These are phyloP conservation scores for Petrolisthes cinctipes DNA, from an alignment of 2,888 invertebrate genomes.

Conservation along the genomic window DNA sequence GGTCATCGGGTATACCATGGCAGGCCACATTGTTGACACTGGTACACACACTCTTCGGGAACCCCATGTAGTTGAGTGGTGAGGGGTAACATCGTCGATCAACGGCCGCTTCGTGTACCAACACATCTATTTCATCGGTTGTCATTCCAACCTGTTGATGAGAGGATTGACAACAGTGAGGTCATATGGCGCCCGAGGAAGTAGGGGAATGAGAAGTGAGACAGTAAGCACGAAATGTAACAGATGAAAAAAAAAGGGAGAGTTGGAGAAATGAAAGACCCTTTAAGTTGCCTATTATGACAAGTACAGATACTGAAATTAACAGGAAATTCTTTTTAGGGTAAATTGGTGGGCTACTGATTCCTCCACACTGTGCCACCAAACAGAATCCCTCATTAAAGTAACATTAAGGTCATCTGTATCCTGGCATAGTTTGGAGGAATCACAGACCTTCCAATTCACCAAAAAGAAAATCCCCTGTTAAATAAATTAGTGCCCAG, in stretches of 20 bases:
- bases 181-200: not conserved
- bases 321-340: no score
- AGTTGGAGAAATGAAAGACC: not conserved
- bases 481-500: no score
- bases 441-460: no score
- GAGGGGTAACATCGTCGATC: constrained; percentile 87
- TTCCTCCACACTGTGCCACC: no score
- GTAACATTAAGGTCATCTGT: no score
- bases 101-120: constrained; percentile 80
- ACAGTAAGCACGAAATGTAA: not conserved
- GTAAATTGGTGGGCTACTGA: no score
- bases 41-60: constrained; percentile 71
- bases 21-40: constrained; percentile 74
- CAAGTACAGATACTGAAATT: no score
- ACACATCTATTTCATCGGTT: constrained; percentile 85
- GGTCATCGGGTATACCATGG: constrained; percentile 92
- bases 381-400: no score
- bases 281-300: not conserved
- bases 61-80: constrained; percentile 81
- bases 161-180: not conserved
- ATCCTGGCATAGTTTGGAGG: no score
- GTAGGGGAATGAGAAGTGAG: not conserved
- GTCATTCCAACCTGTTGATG: constrained; percentile 76
- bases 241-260: not conserved
- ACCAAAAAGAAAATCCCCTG: no score